Evolutionary conservation across 2,797 vertebrate species (phyloP).

Genomic region (Steatocranus sp.): DNA sequence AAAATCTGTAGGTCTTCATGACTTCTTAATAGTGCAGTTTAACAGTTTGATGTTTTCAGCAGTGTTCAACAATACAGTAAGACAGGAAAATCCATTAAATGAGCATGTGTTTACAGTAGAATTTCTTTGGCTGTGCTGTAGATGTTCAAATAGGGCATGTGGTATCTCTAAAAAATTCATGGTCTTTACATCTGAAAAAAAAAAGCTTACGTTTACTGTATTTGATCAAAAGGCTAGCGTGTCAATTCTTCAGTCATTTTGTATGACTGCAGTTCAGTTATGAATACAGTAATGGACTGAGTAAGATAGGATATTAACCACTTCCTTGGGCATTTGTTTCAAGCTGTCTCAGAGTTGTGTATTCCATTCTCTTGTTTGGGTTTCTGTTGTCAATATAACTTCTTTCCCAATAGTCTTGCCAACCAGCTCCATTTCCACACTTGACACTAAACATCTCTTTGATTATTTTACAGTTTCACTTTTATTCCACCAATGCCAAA

Average conservation of each 20-base stretch:
- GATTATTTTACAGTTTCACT: background rate
- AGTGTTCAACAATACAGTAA: background rate
- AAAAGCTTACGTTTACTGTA: background rate
- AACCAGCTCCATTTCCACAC: background rate
- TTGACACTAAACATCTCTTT: background rate
- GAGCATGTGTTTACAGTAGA: background rate
- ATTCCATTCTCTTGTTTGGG: background rate
- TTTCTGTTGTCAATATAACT: background rate
- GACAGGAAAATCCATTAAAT: background rate
- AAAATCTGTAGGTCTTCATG: background rate
- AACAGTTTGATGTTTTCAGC: background rate
- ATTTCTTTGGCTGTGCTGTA: background rate
- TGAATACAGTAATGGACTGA: background rate
- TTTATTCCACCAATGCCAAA: rapidly evolving
- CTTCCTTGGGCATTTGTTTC: background rate
- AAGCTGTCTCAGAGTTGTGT: background rate
- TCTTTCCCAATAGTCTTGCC: background rate
- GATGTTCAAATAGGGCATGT: no score
- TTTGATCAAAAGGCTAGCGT: background rate
- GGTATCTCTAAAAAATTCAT: background rate
- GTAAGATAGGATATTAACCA: background rate
- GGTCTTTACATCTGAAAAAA: no score
- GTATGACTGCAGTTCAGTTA: background rate
- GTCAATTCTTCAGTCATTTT: background rate
- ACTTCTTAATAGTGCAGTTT: background rate